These are phyloP conservation scores for Umimayanthus chanpuru DNA, from an alignment of 92 coral and sea anemone genomes.

Conservation along the genomic window DNA sequence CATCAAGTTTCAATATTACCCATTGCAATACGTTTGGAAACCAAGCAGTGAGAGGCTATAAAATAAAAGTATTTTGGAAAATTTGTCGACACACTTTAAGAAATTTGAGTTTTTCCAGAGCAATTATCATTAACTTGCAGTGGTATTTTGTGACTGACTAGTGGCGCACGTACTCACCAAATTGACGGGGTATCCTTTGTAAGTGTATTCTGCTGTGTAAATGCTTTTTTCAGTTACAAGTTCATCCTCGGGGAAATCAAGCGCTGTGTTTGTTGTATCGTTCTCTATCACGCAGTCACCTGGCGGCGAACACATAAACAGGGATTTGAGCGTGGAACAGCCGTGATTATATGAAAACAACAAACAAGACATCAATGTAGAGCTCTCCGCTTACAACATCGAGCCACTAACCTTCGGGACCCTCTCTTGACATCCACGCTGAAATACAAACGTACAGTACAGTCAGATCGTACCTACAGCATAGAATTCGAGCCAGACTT, in stretches of 20 bases:
- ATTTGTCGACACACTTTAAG: background rate
- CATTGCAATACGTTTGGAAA: background rate
- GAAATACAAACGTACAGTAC: slow-evolving; percentile 45
- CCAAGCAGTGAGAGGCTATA: background rate
- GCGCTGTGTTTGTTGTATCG: slow-evolving; percentile 80
- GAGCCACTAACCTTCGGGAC: slow-evolving; percentile 88
- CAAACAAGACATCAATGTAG: slow-evolving; percentile 53
- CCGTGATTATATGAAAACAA: slow-evolving; percentile 33
- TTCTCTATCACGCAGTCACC: slow-evolving; percentile 98
- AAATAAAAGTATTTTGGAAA: slow-evolving; percentile 6
- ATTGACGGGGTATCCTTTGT: slow-evolving; percentile 98
- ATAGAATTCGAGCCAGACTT: slow-evolving; percentile 14
- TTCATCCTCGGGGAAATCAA: slow-evolving; percentile 57
- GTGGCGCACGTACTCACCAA: slow-evolving; percentile 67
- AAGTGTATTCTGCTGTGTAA: slow-evolving; percentile 93
- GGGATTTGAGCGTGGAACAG: slow-evolving; percentile 28
- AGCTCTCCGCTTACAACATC: background rate
- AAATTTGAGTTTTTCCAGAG: background rate
- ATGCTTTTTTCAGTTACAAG: slow-evolving; percentile 73
- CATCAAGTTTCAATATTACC: background rate
- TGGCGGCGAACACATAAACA: slow-evolving; percentile 47
- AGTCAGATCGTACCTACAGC: slow-evolving; percentile 32
- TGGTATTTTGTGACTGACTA: background rate
- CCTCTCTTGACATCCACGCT: slow-evolving; percentile 99
- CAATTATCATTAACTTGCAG: background rate